Percentiles rank a stretch among this genome's conserved stretches.
These are phyloP conservation scores for Tuberolachnus salignus DNA, from an alignment of 2,888 invertebrate species.

Conservation along the genomic window DNA sequence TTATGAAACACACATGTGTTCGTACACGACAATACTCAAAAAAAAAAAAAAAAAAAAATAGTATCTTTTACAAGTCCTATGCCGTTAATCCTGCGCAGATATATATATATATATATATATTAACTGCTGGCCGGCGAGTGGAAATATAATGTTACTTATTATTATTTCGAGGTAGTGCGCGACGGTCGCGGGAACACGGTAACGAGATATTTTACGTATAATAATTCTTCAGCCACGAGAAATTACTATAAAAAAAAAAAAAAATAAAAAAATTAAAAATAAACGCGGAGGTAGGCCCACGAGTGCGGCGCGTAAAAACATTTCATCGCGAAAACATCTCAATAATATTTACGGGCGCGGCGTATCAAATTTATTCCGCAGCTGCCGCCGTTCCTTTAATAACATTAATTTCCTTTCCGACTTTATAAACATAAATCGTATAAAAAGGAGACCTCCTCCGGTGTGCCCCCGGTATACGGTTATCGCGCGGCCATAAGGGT, in stretches of 20 bases:
- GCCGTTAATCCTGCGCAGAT: too few relatives aligned
- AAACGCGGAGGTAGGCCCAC: background rate
- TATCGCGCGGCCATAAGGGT: constrained; percentile 24
- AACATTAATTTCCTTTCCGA: constrained; percentile 46
- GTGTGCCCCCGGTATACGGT: constrained; percentile 26
- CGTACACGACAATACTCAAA: too few relatives aligned
- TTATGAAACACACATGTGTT: too few relatives aligned
- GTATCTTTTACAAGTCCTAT: too few relatives aligned
- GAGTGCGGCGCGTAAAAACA: background rate
- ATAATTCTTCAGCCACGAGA: background rate
- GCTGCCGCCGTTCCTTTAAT: constrained; percentile 39
- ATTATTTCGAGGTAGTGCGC: too few relatives aligned
- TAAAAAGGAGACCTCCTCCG: constrained; percentile 20
- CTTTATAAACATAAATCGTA: constrained; percentile 46
- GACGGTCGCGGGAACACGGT: too few relatives aligned
- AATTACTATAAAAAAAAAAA: constrained; percentile 1
- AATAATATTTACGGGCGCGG: constrained; percentile 13
- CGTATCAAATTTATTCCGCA: constrained; percentile 35
- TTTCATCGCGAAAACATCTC: constrained; percentile 25
- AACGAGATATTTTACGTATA: too few relatives aligned
- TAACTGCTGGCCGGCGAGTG: too few relatives aligned
- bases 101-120: too few relatives aligned
- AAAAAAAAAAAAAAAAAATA: too few relatives aligned
- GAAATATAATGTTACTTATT: too few relatives aligned
- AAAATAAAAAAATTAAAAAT: too few relatives aligned